These are phyloP conservation scores for Chinchilla lanigera DNA, from an alignment of 2,113 vertebrate species.

Conservation along the genomic window DNA sequence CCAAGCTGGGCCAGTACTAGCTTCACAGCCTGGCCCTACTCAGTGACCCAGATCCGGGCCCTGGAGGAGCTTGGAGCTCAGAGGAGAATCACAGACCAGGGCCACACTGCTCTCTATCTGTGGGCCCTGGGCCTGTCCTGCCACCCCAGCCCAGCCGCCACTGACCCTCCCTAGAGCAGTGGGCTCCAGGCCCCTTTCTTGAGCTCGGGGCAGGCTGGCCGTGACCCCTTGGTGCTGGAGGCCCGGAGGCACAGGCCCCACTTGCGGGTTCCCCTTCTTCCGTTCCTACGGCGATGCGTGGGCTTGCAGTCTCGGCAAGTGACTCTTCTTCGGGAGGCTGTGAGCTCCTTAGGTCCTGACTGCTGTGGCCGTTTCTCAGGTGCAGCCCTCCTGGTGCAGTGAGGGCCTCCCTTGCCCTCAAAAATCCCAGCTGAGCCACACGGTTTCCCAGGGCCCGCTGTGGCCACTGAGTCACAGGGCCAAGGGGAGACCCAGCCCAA, in stretches of 20 bases:
- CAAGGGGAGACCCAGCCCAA: not conserved
- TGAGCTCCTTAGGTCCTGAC: not conserved
- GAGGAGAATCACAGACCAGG: not conserved
- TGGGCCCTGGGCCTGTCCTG: accelerated
- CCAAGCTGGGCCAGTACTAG: not conserved
- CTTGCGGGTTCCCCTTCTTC: too few species aligned
- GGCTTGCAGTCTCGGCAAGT: accelerated
- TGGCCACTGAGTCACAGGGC: too few species aligned
- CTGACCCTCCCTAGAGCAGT: too few species aligned
- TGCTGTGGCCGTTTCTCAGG: not conserved
- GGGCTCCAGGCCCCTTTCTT: not conserved
- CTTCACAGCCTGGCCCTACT: not conserved
- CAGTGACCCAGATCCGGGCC: too few species aligned
- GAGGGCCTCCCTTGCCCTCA: not conserved
- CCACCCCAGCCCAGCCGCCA: too few species aligned
- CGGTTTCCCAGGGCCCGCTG: not conserved
- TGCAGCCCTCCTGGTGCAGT: too few species aligned
- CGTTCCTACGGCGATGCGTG: not conserved
- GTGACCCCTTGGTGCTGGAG: not conserved
- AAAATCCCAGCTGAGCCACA: not conserved
- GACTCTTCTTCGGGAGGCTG: not conserved
- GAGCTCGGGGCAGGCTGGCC: not conserved
- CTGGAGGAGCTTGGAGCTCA: too few species aligned
- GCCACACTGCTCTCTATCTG: accelerated
- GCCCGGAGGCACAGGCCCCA: not conserved